Conservation (phyloP, 2,888 invertebrate species). For the Adelognathus sp. region DNA sequence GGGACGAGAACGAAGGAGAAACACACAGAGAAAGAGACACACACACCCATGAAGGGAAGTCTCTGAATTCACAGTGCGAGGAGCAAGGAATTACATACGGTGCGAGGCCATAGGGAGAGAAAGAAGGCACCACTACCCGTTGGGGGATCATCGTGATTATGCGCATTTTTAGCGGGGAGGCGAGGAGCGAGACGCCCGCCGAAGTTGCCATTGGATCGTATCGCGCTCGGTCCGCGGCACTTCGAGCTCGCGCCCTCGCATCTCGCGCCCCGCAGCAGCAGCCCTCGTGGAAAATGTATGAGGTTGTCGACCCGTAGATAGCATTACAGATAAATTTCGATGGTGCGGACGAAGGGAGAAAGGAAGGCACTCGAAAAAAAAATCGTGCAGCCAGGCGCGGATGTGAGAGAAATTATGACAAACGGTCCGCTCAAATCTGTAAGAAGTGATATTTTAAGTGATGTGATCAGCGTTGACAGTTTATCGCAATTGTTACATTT, state of each 20-base stretch:
- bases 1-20: conserved; percentile 13
- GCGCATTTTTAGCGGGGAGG: conserved; percentile 54
- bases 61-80: conserved; percentile 41
- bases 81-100: conserved; percentile 4
- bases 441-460: too few species aligned
- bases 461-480: too few species aligned
- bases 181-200: background rate
- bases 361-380: background rate
- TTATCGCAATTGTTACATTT: too few species aligned
- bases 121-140: conserved; percentile 7
- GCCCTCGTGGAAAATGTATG: conserved; percentile 52
- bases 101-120: conserved; percentile 6
- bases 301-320: conserved; percentile 59
- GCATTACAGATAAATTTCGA: conserved; percentile 55
- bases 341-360: background rate
- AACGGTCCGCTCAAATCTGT: too few species aligned
- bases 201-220: conserved; percentile 49
- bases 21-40: too few species aligned
- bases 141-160: conserved; percentile 57
- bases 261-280: too few species aligned
- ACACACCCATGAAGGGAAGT: too few species aligned
- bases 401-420: too few species aligned
- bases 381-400: too few species aligned
- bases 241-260: conserved; percentile 23
- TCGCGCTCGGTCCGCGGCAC: conserved; percentile 43